These are phyloP conservation scores for Meghimatium bilineatum DNA, from an alignment of 2,888 invertebrate genomes.

Conservation along the genomic window DNA sequence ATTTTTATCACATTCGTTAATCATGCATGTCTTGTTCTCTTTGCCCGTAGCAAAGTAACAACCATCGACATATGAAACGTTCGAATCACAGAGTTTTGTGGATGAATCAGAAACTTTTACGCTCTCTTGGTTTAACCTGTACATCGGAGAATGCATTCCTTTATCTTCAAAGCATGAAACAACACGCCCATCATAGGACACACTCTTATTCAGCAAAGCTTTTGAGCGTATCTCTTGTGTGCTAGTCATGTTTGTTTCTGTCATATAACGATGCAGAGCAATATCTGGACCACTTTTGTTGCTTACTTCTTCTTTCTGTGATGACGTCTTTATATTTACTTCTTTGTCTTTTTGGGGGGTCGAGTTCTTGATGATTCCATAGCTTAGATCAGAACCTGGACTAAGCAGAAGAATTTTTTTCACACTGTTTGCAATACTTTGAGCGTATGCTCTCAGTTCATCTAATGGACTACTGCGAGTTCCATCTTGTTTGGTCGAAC, in stretches of 20 bases:
- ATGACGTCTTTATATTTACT: neutral
- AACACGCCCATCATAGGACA: constrained; percentile 23
- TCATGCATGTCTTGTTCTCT: neutral
- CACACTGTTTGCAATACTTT: constrained; percentile 31
- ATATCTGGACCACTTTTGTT: neutral
- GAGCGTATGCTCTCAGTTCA: constrained; percentile 36
- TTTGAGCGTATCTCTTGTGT: neutral
- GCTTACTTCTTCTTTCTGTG: neutral
- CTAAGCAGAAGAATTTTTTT: constrained; percentile 30
- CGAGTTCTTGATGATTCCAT: neutral
- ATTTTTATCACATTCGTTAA: neutral
- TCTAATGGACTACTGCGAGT: neutral
- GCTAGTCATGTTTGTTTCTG: constrained; percentile 8
- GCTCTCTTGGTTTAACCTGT: neutral
- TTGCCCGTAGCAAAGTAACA: neutral
- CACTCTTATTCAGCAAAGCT: constrained; percentile 24
- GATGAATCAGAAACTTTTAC: neutral
- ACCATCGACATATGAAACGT: neutral
- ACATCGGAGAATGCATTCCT: neutral
- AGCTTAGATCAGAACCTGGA: neutral
- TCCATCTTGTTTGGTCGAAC: neutral
- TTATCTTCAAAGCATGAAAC: neutral
- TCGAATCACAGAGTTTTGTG: neutral
- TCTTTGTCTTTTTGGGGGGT: neutral
- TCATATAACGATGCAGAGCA: constrained; percentile 20